These are phyloP conservation scores for Ginglymostoma cirratum DNA, from an alignment of 2,113 vertebrate species.

Conservation along the genomic window DNA sequence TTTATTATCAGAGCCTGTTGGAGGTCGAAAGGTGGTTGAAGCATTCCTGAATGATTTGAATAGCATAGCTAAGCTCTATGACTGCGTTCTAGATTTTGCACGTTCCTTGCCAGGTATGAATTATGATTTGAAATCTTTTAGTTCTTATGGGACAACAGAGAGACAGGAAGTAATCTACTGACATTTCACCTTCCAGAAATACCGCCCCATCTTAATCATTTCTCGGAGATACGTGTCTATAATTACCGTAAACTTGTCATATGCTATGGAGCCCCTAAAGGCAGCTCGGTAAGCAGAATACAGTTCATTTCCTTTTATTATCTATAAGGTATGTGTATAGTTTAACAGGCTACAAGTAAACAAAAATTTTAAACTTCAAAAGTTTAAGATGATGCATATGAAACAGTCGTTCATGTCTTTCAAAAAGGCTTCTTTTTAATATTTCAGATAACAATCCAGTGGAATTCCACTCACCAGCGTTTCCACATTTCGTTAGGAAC, in stretches of 20 bases:
- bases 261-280: constrained; percentile 91
- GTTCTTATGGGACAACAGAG: not conserved
- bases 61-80: constrained; percentile 87
- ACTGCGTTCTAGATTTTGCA: constrained; percentile 91
- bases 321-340: not conserved
- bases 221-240: constrained; percentile 93
- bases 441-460: constrained; percentile 88
- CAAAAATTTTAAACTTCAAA: not conserved
- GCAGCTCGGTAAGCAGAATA: constrained; percentile 78
- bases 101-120: constrained; percentile 74
- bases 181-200: constrained; percentile 64
- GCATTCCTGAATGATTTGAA: constrained; percentile 98
- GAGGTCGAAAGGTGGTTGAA: constrained; percentile 91
- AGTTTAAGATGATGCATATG: not conserved
- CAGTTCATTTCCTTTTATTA: constrained; percentile 38
- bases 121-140: not conserved
- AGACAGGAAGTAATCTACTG: constrained; percentile 34
- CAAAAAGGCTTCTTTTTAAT: not conserved
- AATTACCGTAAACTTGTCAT: constrained; percentile 95
- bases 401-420: not conserved
- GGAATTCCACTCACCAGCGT: constrained; percentile 84
- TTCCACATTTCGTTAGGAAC: constrained; percentile 94
- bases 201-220: constrained; percentile 81
- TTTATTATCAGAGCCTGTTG: constrained; percentile 89
- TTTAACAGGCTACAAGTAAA: not conserved